These are phyloP conservation scores for Macquaria australasica DNA, from an alignment of 2,113 vertebrate species.

Conservation along the genomic window DNA sequence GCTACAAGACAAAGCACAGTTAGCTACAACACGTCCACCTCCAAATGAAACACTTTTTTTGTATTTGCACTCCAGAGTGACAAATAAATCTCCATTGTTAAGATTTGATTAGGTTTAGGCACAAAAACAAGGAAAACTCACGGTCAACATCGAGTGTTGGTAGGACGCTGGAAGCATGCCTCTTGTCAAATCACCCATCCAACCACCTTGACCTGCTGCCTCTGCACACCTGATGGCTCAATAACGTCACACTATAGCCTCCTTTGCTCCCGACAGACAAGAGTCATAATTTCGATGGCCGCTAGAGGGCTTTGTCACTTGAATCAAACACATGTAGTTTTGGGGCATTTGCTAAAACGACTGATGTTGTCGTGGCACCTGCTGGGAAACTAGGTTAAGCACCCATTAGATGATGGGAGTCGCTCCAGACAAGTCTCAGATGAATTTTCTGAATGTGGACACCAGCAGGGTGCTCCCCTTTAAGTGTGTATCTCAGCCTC, in stretches of 20 bases:
- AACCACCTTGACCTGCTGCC: too few relatives aligned
- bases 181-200: too few relatives aligned
- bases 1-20: background rate
- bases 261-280: too few relatives aligned
- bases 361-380: background rate
- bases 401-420: background rate
- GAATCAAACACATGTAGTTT: background rate
- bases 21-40: background rate
- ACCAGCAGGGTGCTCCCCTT: background rate
- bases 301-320: background rate
- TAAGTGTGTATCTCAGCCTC: too few relatives aligned
- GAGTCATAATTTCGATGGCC: background rate
- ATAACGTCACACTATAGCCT: background rate
- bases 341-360: background rate
- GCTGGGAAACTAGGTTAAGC: conserved; percentile 14
- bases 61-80: too few relatives aligned
- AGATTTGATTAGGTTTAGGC: background rate
- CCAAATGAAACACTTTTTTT: too few relatives aligned
- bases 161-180: background rate
- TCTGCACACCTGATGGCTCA: background rate
- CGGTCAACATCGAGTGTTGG: background rate
- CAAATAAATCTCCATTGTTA: background rate
- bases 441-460: background rate
- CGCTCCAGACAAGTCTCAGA: background rate
- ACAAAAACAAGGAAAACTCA: background rate